Evolutionary conservation across 2,888 invertebrate species (phyloP).

Genomic region (Sarcophaga carnaria): DNA sequence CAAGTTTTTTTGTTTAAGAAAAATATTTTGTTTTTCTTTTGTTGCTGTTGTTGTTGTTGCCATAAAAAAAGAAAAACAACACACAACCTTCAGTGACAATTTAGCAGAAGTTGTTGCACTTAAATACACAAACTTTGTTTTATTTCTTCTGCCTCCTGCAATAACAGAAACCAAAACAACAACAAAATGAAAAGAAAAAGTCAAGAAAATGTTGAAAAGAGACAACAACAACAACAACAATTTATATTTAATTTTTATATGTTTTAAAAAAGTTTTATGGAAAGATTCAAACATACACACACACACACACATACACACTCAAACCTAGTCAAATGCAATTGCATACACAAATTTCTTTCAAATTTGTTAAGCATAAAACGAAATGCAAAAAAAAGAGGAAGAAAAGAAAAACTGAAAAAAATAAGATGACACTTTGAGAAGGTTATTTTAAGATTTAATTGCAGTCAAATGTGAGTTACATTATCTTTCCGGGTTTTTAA

Average conservation of each 20-base stretch:
- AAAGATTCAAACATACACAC: conserved; percentile 7
- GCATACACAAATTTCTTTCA: not conserved
- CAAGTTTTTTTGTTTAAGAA: conserved; percentile 28
- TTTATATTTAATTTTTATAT: conserved; percentile 32
- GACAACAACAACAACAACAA: not conserved
- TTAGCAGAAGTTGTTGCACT: conserved; percentile 61
- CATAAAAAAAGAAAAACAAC: conserved; percentile 49
- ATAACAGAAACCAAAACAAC: not conserved
- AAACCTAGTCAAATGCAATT: too few species aligned
- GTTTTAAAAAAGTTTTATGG: conserved; percentile 46
- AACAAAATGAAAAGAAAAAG: not conserved
- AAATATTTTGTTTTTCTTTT: not conserved
- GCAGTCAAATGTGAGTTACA: conserved; percentile 27
- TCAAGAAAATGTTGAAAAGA: not conserved
- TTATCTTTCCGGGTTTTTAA: not conserved
- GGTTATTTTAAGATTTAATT: conserved; percentile 46
- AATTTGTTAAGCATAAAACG: not conserved
- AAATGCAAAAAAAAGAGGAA: not conserved
- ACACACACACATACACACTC: not conserved
- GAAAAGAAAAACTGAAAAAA: not conserved
- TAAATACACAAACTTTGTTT: conserved; percentile 55
- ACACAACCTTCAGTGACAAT: conserved; percentile 60
- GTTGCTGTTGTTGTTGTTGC: not conserved
- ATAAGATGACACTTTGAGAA: conserved; percentile 38
- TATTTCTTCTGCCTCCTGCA: not conserved